These are phyloP conservation scores for Macquaria australasica DNA, from an alignment of 2,113 vertebrate species.

Conservation along the genomic window DNA sequence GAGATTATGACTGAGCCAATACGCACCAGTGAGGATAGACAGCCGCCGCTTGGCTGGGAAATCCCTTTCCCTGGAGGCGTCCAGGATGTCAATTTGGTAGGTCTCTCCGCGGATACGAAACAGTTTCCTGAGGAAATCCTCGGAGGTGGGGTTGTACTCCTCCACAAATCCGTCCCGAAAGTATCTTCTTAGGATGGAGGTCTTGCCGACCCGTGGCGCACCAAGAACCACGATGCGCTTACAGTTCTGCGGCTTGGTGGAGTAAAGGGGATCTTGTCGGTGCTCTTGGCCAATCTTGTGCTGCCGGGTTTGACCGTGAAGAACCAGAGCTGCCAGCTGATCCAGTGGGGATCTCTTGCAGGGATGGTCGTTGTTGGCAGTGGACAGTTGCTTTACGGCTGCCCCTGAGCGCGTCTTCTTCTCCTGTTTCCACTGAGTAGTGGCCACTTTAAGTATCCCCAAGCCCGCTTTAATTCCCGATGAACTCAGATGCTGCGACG, in stretches of 20 bases:
- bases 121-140: constrained; percentile 86
- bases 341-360: constrained; percentile 76
- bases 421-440: constrained; percentile 81
- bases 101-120: constrained; percentile 84
- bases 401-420: constrained; percentile 67
- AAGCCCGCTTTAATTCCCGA: constrained; percentile 80
- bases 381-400: constrained; percentile 38
- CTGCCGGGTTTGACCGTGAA: constrained; percentile 67
- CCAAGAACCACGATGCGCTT: constrained; percentile 86
- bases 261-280: constrained; percentile 35
- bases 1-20: neutral
- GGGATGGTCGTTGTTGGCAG: constrained; percentile 32
- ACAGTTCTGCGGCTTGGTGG: constrained; percentile 82
- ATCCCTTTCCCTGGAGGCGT: constrained; percentile 82
- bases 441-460: constrained; percentile 79
- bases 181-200: constrained; percentile 83
- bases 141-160: constrained; percentile 83
- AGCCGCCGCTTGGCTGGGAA: constrained; percentile 85
- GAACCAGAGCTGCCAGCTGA: constrained; percentile 77
- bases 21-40: constrained; percentile 86
- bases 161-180: constrained; percentile 84
- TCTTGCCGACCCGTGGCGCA: constrained; percentile 85
- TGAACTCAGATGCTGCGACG: constrained; percentile 73
- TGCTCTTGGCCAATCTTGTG: constrained; percentile 55
- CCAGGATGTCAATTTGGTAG: constrained; percentile 86